phyloP scores from a whole-genome alignment of 1,140 invertebrate species.

The Drosophila setifemur region DNA sequence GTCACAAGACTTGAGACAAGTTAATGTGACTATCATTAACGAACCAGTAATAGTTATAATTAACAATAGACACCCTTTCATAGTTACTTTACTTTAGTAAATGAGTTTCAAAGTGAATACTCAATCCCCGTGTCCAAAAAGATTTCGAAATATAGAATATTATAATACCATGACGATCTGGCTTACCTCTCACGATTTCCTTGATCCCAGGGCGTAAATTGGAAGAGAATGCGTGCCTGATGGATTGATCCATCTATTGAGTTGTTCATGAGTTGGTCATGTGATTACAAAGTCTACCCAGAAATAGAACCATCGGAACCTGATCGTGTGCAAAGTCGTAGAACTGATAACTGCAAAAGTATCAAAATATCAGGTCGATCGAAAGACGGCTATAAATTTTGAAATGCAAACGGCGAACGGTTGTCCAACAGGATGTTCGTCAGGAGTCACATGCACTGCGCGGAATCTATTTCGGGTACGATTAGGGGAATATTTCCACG shows the following conservation, averaged over 20 bases:
- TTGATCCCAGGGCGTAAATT: too few species aligned
- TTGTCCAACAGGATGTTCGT: background rate
- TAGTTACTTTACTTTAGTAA: too few species aligned
- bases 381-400: conserved; percentile 30
- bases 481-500: background rate
- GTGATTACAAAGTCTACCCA: conserved; percentile 6
- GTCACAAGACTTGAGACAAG: too few species aligned
- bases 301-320: background rate
- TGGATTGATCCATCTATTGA: conserved; percentile 8
- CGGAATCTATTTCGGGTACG: conserved; percentile 15
- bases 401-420: conserved; percentile 16
- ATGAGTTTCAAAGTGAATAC: too few species aligned
- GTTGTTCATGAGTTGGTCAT: conserved; percentile 1
- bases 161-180: too few species aligned
- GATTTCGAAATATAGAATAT: too few species aligned
- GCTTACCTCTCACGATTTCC: too few species aligned
- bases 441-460: conserved; percentile 27
- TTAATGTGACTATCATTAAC: too few species aligned
- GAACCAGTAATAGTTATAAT: too few species aligned
- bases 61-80: too few species aligned
- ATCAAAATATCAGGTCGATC: conserved; percentile 15
- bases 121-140: too few species aligned
- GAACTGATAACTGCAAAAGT: conserved; percentile 32
- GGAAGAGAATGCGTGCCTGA: too few species aligned
- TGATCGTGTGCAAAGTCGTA: conserved; percentile 39